These are phyloP conservation scores for Rhyacophila brunnea DNA, from an alignment of 1,140 invertebrate species.

Conservation along the genomic window DNA sequence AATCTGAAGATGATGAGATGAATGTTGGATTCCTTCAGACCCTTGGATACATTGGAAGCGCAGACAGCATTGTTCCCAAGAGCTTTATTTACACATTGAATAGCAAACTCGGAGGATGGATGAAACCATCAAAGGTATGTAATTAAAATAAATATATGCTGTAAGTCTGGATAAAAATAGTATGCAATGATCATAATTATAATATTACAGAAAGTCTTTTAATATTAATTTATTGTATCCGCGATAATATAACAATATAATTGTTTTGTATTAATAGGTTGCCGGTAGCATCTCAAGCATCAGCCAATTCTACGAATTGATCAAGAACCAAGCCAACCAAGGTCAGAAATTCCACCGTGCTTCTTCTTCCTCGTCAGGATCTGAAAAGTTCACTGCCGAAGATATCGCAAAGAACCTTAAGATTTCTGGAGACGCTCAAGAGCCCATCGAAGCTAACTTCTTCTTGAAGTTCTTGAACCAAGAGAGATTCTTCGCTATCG, in stretches of 20 bases:
- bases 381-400: conserved; percentile 41
- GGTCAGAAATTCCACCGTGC: not conserved
- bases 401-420: conserved; percentile 58
- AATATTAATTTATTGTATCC: no score
- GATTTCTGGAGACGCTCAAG: conserved; percentile 50
- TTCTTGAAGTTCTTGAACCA: conserved; percentile 45
- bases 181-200: no score
- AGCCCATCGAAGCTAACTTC: conserved; percentile 59
- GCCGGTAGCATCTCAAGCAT: conserved; percentile 52
- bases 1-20: conserved; percentile 47
- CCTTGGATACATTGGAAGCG: conserved; percentile 53
- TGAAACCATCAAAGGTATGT: conserved; percentile 40
- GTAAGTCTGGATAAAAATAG: no score
- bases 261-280: conserved; percentile 33
- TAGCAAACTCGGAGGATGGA: conserved; percentile 49
- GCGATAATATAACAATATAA: no score
- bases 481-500: conserved; percentile 54
- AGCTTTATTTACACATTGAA: conserved; percentile 42
- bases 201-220: no score
- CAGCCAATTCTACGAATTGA: conserved; percentile 41
- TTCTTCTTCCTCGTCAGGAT: not conserved
- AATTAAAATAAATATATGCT: no score
- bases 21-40: conserved; percentile 43
- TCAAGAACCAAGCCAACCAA: conserved; percentile 2
- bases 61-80: conserved; percentile 56